These are phyloP conservation scores for Amphiprion clarkii DNA, from an alignment of 2,797 vertebrate genomes.

Conservation along the genomic window DNA sequence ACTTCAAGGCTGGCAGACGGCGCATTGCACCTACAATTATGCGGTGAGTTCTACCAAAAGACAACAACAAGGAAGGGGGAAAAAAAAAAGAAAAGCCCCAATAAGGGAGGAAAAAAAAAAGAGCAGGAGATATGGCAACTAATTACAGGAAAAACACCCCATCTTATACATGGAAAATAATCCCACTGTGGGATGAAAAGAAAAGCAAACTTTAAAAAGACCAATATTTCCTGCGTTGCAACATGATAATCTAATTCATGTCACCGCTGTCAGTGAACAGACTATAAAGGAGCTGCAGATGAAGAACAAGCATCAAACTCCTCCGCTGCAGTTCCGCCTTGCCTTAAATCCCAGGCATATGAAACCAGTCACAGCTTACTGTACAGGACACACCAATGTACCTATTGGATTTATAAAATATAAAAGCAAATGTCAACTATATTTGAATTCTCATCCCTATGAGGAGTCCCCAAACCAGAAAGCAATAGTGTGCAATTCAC, in stretches of 20 bases:
- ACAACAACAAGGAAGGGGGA: slow-evolving; percentile 60
- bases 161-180: slow-evolving; percentile 70
- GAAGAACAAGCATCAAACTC: slow-evolving; percentile 46
- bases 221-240: slow-evolving; percentile 47
- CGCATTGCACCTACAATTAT: slow-evolving; percentile 82
- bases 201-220: slow-evolving; percentile 56
- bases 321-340: slow-evolving; percentile 13
- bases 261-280: slow-evolving; percentile 51
- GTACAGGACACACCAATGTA: slow-evolving; percentile 12
- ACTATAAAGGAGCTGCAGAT: slow-evolving; percentile 44
- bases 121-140: slow-evolving; percentile 69
- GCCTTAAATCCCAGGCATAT: slow-evolving; percentile 23
- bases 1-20: slow-evolving; percentile 83
- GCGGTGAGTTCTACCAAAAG: slow-evolving; percentile 71
- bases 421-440: slow-evolving; percentile 29
- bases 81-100: slow-evolving; percentile 21
- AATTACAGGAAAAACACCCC: slow-evolving; percentile 78
- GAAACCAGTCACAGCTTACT: slow-evolving; percentile 21
- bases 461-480: slow-evolving; percentile 13
- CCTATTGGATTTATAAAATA: slow-evolving; percentile 17
- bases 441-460: slow-evolving; percentile 17
- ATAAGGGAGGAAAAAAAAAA: slow-evolving; percentile 63
- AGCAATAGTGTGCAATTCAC: slow-evolving; percentile 35
- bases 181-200: slow-evolving; percentile 59
- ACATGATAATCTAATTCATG: slow-evolving; percentile 63